Base-by-base conservation (phyloP, 2,888 invertebrate species). In the Uloborus plumipes region DNA sequence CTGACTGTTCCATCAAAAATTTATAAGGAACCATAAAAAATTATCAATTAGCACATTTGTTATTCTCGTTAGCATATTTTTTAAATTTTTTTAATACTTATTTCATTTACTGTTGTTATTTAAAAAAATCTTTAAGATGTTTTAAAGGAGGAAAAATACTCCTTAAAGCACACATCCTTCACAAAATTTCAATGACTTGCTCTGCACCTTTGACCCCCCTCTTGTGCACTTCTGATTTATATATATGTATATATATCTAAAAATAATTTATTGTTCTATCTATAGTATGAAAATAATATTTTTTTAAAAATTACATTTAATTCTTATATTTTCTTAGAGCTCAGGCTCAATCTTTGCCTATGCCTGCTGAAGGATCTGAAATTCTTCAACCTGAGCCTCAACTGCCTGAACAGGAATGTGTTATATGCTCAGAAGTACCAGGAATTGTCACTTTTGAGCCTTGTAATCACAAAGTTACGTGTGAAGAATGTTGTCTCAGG, bases 381-480 rank as follows among this genome's bases (percentile, higher is more conserved):
- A 59, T 59, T 9, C 73, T 69, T 55, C 73, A 69, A 18, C 58
- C 74, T 20, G 80, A 80, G 20, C 58, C 74, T 14, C 55, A 66
- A 55, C 31, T 61, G 1, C 66, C 66, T 78, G 90, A 39, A 6
- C n/a, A 31, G 22, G 93, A 93, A 87, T 94, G 94, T 88, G 90
- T 92, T 70, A 92, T 94, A 6, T 94, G 94, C 88, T 92, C 93
- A 58, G 94, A 94, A 87, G 89, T 92, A 64, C 85, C 86, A 9
- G 91, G 92, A 4, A 91, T 91, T 84, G 92, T 94, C 4, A 90
- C 90, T 73, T 92, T 94, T 87, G 92, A 93, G 87, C 94, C 94
- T 0, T 94, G 94, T 88, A 91, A 92, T 71, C 94, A 94, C 89
- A 91, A 92, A 87, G 92, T 94, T 4, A 93, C 93, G 0, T 94